phyloP scores from a whole-genome alignment of 2,113 vertebrate species.

The Microtus montanus region DNA sequence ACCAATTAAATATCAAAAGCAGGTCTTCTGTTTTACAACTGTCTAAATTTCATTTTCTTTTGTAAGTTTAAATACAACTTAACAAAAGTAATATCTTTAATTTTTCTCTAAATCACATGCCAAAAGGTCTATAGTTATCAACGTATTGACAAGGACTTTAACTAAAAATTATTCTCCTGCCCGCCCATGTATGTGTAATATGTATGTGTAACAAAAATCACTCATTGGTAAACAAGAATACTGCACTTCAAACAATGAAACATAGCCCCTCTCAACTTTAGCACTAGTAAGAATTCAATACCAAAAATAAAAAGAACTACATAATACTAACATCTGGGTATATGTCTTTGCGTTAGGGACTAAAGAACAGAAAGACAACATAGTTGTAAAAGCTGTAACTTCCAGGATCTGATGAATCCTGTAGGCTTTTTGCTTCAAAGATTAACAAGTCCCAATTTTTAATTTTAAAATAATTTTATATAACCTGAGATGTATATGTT shows the following conservation, averaged over 20 bases:
- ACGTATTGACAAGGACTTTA: constrained; percentile 71
- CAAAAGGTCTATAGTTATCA: constrained; percentile 48
- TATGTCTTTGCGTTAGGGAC: constrained; percentile 66
- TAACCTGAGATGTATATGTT: constrained; percentile 1
- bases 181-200: constrained; percentile 72
- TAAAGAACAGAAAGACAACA: constrained; percentile 69
- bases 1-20: constrained; percentile 36
- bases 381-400: constrained; percentile 33
- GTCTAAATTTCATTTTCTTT: constrained; percentile 55
- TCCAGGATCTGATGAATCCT: constrained; percentile 45
- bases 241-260: constrained; percentile 75
- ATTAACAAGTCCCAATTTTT: constrained; percentile 54
- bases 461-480: background rate
- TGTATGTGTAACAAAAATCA: constrained; percentile 75
- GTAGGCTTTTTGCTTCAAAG: constrained; percentile 17
- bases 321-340: constrained; percentile 52
- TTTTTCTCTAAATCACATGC: constrained; percentile 6
- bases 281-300: constrained; percentile 63
- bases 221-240: background rate
- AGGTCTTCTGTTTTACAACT: background rate
- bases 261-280: constrained; percentile 73
- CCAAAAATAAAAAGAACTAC: constrained; percentile 55
- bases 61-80: constrained; percentile 56
- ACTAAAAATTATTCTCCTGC: constrained; percentile 64
- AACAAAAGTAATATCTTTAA: constrained; percentile 20